Percentiles rank a stretch among this genome's conserved stretches.
Conservation (phyloP, 2,113 vertebrate species). For the Eublepharis macularius region DNA sequence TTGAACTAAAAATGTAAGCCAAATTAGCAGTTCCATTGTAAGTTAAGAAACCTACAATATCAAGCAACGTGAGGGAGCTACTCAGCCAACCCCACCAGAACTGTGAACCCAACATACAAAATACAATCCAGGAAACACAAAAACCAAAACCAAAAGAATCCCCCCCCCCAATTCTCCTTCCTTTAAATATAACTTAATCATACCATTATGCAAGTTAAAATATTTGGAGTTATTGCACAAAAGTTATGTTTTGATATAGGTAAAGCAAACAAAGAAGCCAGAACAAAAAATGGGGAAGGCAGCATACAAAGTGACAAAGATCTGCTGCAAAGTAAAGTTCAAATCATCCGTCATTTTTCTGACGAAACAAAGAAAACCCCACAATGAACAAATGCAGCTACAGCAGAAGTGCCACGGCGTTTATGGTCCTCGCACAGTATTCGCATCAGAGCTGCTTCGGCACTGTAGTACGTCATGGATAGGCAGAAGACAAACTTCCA, state of each 20-base stretch:
- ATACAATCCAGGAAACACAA: conserved; percentile 84
- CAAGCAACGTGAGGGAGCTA: conserved; percentile 64
- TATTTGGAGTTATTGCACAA: conserved; percentile 93
- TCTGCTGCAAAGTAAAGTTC: conserved; percentile 29
- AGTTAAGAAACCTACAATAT: conserved; percentile 65
- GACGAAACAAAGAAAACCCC: conserved; percentile 43
- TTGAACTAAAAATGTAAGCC: conserved; percentile 41
- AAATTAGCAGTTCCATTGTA: conserved; percentile 45
- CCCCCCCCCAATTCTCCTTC: conserved; percentile 58
- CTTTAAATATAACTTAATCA: conserved; percentile 82
- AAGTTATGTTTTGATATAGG: conserved; percentile 81
- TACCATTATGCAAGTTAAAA: conserved; percentile 90
- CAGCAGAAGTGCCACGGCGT: conserved; percentile 53
- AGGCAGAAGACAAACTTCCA: conserved; percentile 75
- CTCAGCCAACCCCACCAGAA: conserved; percentile 74
- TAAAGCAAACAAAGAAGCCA: conserved; percentile 75
- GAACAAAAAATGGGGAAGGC: conserved; percentile 62
- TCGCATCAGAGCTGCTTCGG: conserved; percentile 60
- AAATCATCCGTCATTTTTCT: conserved; percentile 50
- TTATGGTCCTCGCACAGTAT: conserved; percentile 64
- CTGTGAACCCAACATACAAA: conserved; percentile 81
- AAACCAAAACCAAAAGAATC: conserved; percentile 73
- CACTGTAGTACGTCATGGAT: conserved; percentile 62
- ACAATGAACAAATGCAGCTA: conserved; percentile 45
- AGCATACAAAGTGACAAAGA: conserved; percentile 60